Evolutionary conservation across 2,888 invertebrate species (phyloP).

Genomic region (Dusona sp.): DNA sequence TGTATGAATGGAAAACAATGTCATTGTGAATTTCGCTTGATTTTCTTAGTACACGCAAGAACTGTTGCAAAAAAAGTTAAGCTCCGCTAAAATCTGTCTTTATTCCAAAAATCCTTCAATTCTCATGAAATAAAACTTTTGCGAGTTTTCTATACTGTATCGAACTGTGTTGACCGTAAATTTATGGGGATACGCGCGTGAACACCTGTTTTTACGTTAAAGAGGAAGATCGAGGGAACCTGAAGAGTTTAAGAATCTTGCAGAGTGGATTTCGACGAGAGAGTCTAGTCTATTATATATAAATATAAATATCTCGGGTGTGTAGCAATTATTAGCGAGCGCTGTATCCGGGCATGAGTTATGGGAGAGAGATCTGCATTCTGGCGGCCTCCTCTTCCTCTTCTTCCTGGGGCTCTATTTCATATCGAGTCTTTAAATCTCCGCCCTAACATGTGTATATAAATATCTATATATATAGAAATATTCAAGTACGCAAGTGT

Average conservation of each 20-base stretch:
- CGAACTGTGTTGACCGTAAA: not conserved
- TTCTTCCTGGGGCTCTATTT: conserved; percentile 72
- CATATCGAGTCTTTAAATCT: conserved; percentile 81
- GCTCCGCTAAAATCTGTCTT: not conserved
- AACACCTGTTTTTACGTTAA: conserved; percentile 40
- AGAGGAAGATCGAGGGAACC: conserved; percentile 29
- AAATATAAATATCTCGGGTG: conserved; percentile 73
- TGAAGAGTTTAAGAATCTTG: conserved; percentile 11
- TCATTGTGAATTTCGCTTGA: too few species aligned
- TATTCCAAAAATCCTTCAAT: not conserved
- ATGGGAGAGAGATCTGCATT: conserved; percentile 77
- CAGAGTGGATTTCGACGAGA: not conserved
- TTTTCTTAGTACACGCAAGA: too few species aligned
- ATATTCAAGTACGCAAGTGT: not conserved
- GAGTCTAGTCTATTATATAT: conserved; percentile 3
- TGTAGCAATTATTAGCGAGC: conserved; percentile 80
- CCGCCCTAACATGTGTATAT: conserved; percentile 70
- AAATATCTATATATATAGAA: not conserved
- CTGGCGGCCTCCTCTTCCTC: conserved; percentile 69
- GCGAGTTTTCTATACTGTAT: not conserved
- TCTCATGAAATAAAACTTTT: not conserved
- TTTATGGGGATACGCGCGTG: not conserved
- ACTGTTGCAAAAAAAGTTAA: not conserved
- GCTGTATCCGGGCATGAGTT: conserved; percentile 76
- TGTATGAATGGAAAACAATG: too few species aligned